These are phyloP conservation scores for Tineola bisselliella DNA, from an alignment of 2,888 invertebrate species.

Conservation along the genomic window DNA sequence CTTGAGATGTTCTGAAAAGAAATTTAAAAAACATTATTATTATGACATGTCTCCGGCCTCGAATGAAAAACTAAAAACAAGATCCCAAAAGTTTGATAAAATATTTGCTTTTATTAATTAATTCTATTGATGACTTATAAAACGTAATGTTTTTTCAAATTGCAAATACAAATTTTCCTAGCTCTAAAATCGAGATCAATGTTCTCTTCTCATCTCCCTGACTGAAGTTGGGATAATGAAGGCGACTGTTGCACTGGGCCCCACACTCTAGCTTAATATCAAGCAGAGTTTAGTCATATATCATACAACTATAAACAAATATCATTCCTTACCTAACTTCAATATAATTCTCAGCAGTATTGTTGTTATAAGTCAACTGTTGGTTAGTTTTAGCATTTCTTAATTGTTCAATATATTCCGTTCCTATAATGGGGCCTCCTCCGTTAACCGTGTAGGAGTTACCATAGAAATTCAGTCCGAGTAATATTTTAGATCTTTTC, in stretches of 20 bases:
- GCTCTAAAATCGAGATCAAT: too few relatives aligned
- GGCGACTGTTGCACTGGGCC: too few relatives aligned
- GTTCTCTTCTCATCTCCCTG: too few relatives aligned
- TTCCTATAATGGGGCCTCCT: constrained; percentile 83
- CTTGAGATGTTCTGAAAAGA: constrained; percentile 69
- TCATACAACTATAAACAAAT: neutral
- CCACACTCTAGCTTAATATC: neutral
- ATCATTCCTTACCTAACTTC: constrained; percentile 78
- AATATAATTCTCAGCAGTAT: constrained; percentile 84
- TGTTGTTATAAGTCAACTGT: constrained; percentile 77
- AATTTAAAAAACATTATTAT: neutral
- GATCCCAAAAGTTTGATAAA: too few relatives aligned
- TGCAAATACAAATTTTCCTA: too few relatives aligned
- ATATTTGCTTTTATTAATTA: too few relatives aligned
- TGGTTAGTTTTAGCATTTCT: constrained; percentile 77
- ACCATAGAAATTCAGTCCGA: constrained; percentile 95
- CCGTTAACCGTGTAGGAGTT: constrained; percentile 85
- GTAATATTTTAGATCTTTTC: constrained; percentile 79
- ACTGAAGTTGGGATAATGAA: too few relatives aligned
- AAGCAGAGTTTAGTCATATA: neutral
- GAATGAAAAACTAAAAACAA: too few relatives aligned
- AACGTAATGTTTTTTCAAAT: too few relatives aligned
- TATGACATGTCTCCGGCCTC: too few relatives aligned
- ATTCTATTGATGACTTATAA: too few relatives aligned
- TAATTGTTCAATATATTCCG: constrained; percentile 80